Base-by-base conservation (phyloP, 1,140 invertebrate genomes). In the Triops longicaudatus region DNA sequence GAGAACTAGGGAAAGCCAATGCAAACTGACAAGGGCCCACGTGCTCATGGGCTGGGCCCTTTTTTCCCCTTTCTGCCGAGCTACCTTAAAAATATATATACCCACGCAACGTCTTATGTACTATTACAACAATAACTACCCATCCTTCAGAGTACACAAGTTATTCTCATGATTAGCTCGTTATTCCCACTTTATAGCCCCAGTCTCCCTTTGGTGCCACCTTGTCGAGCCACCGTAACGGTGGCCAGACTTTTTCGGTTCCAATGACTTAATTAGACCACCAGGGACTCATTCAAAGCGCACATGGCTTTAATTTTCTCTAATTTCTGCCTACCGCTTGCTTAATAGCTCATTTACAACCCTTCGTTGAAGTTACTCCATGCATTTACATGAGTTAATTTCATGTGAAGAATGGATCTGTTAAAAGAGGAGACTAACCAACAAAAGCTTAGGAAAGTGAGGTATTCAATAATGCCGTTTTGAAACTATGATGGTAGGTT, bases 201-300 rank as follows among this genome's bases (percentile, higher is more conserved):
- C 6, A 22, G 50, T 63, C 50, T 63, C 17, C 50, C 17, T 22
- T 63, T 22, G 50, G 50, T 63, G 50, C 50, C 50, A 14, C 14
- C 50, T n/a, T n/a, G 50, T 63, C 50, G 50, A 63, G 50, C 22
- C 50, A 63, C 50, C 50, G 50, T 63, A 63, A 63, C 50, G 50
- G 14, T 14, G 50, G 50, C 14, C 14, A 37, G 31, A 37, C 31
- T 37, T 37, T 37, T 37, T 5, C 50, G 10, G 10, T 22, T 1
- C 22, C 50, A 63, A 63, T 63, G 50, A 63, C 50, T 63, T 63
- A 63, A 63, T 63, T 63, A 63, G 50, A 63, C 50, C 50, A 63
- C 50, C 14, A 63, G 50, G 50, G 50, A 63, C 50, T 63, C 50
- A 6, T 63, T 37, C 31, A 37, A 37, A 22, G n/a, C 50, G 14